Conservation (phyloP, 2,797 vertebrate species). For the Harpagifer antarcticus region DNA sequence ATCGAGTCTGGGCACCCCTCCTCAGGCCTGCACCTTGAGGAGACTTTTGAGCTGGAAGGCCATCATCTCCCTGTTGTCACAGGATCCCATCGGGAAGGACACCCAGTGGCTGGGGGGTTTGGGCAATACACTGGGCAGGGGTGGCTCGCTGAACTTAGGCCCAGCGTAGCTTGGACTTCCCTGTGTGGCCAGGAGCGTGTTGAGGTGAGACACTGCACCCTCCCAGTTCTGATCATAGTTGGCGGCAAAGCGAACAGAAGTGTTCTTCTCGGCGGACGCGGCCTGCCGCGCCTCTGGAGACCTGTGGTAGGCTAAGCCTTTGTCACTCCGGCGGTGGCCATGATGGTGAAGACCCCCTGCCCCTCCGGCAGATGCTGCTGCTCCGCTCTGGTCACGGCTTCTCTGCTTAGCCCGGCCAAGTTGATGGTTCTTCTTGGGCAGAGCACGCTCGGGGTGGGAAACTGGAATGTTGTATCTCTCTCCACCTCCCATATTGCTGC, state of each 20-base stretch:
- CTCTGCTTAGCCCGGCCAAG: constrained; percentile 89
- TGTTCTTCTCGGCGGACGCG: constrained; percentile 88
- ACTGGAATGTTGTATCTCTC: constrained; percentile 96
- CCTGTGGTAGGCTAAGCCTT: constrained; percentile 84
- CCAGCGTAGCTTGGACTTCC: constrained; percentile 94
- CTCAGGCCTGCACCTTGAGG: constrained; percentile 96
- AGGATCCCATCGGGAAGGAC: constrained; percentile 90
- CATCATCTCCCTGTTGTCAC: constrained; percentile 94
- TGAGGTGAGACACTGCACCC: constrained; percentile 86
- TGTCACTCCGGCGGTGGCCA: constrained; percentile 88
- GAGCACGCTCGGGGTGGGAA: constrained; percentile 88
- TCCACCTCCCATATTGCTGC: constrained; percentile 94
- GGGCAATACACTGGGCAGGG: constrained; percentile 95
- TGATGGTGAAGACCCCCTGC: constrained; percentile 73
- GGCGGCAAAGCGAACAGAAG: constrained; percentile 84
- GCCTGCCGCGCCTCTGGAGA: constrained; percentile 92
- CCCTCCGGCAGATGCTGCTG: constrained; percentile 76
- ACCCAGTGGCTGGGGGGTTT: constrained; percentile 98
- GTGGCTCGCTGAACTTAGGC: constrained; percentile 97
- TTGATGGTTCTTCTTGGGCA: constrained; percentile 90
- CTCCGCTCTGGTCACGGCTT: constrained; percentile 89
- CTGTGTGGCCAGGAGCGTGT: constrained; percentile 88
- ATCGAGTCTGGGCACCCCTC: constrained; percentile 35
- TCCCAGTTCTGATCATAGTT: constrained; percentile 90
- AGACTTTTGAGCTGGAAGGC: constrained; percentile 97